A percentile compares a stretch with the other conserved stretches of the same genome.
These are phyloP conservation scores for Mimachlamys varia DNA, from an alignment of 2,888 invertebrate genomes.

Conservation along the genomic window DNA sequence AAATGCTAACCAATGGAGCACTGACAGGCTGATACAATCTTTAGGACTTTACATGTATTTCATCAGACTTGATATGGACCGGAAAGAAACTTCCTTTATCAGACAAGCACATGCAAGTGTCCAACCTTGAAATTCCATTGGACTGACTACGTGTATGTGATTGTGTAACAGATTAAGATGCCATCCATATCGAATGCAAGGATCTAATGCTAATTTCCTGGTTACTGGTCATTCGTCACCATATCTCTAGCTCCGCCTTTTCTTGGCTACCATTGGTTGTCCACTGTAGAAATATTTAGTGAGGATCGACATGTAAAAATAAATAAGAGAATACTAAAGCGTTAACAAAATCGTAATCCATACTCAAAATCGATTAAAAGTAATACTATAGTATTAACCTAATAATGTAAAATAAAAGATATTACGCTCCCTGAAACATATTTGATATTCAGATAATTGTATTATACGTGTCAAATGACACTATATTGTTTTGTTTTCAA, in stretches of 20 bases:
- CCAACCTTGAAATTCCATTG: constrained; percentile 34
- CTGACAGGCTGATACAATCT: not conserved
- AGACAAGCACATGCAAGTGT: constrained; percentile 1
- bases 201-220: not conserved
- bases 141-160: not conserved
- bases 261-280: not conserved
- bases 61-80: not conserved
- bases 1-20: not conserved
- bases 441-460: no score
- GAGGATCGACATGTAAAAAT: no score
- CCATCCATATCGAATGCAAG: not conserved
- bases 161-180: not conserved
- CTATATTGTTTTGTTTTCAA: no score
- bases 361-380: no score
- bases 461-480: no score
- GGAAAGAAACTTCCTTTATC: not conserved
- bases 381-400: no score
- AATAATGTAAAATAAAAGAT: no score
- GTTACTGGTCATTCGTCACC: not conserved
- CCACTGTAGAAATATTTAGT: not conserved
- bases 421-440: no score
- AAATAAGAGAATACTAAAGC: no score
- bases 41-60: not conserved
- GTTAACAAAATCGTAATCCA: no score
- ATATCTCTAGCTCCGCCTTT: not conserved